A percentile compares a stretch with the other conserved stretches of the same genome.
These are phyloP conservation scores for Coelopa frigida DNA, from an alignment of 1,140 invertebrate genomes.

Conservation along the genomic window DNA sequence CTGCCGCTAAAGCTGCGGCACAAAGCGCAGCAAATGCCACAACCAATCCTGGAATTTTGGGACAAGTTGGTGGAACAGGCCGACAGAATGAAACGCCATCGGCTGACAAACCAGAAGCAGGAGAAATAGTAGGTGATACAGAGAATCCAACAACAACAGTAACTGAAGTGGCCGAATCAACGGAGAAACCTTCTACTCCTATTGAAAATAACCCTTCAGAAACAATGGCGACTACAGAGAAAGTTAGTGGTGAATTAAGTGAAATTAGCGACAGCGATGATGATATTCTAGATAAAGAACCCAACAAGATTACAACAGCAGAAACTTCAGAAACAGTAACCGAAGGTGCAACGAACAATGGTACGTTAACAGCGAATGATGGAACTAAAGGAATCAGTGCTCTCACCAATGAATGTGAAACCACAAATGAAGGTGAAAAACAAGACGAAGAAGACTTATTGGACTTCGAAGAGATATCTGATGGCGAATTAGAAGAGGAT, in stretches of 20 bases:
- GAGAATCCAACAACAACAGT: too few species aligned
- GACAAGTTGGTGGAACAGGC: conserved; percentile 18
- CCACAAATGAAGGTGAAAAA: conserved; percentile 21
- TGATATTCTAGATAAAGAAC: conserved; percentile 66
- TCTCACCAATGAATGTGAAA: too few species aligned
- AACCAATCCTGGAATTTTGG: conserved; percentile 39
- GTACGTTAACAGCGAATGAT: too few species aligned
- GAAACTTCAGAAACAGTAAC: conserved; percentile 35
- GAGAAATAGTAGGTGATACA: conserved; percentile 13
- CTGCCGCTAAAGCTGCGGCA: conserved; percentile 36
- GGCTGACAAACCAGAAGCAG: conserved; percentile 16
- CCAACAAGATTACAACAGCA: too few species aligned
- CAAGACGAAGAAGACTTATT: conserved; percentile 55
- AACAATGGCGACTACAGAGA: neutral
- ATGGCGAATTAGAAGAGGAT: conserved; percentile 81
- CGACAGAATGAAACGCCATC: neutral
- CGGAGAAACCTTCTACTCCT: too few species aligned
- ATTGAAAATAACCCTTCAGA: neutral
- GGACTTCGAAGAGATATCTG: conserved; percentile 84
- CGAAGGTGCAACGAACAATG: too few species aligned
- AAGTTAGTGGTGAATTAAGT: conserved; percentile 57
- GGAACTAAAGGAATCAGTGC: too few species aligned
- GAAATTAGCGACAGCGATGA: conserved; percentile 82
- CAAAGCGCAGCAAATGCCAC: conserved; percentile 38
- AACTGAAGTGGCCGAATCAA: too few species aligned